phyloP scores from a whole-genome alignment of 2,797 vertebrate species.

The Danionella dracula region DNA sequence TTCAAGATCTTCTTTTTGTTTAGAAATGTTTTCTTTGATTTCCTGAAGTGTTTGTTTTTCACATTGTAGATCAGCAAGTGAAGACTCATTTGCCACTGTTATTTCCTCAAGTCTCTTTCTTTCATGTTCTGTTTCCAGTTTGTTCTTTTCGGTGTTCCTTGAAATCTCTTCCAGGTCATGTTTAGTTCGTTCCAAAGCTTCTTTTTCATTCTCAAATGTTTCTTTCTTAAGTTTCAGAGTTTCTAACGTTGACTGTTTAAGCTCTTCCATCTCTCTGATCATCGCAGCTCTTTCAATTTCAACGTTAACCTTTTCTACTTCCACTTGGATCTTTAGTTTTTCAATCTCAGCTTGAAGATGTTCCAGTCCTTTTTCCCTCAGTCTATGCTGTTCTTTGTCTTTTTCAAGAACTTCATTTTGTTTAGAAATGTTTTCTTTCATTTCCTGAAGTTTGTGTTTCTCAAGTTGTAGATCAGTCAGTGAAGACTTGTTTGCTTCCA shows the following conservation, averaged over 20 bases:
- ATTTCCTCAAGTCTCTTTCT: too few relatives aligned
- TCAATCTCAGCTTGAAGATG: neutral
- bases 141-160: too few relatives aligned
- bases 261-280: neutral
- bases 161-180: too few relatives aligned
- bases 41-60: neutral
- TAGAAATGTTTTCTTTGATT: neutral
- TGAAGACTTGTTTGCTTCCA: neutral
- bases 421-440: neutral
- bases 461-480: neutral
- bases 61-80: too few relatives aligned
- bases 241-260: neutral
- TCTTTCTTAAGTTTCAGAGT: neutral
- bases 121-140: too few relatives aligned
- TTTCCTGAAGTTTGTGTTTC: neutral
- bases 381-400: neutral
- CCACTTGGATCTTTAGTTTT: neutral
- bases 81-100: too few relatives aligned
- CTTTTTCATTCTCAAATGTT: neutral
- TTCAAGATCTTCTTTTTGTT: too few relatives aligned
- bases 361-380: neutral
- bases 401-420: neutral
- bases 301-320: neutral
- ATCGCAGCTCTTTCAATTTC: neutral
- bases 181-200: neutral